Conservation (phyloP, 2,113 vertebrate species). For the Cheirogaleus medius region DNA sequence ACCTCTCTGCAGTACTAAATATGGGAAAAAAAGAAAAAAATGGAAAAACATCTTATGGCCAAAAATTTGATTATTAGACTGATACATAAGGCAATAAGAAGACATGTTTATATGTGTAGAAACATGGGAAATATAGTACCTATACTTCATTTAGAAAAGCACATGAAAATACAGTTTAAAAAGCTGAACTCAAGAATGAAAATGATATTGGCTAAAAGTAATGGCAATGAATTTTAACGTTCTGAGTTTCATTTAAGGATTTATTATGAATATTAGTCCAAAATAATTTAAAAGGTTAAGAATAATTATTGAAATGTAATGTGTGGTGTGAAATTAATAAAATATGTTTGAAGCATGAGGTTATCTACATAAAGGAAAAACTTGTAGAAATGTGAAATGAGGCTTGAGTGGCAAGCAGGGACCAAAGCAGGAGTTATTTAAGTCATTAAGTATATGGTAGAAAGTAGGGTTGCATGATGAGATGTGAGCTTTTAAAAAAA, state of each 20-base stretch:
- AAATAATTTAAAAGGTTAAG: background rate
- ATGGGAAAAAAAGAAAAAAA: background rate
- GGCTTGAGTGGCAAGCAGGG: rapidly evolving
- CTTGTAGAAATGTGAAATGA: background rate
- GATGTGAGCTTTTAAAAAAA: background rate
- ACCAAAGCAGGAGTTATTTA: background rate
- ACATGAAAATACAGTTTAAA: background rate
- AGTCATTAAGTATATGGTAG: background rate
- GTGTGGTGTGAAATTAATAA: background rate
- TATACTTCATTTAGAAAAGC: background rate
- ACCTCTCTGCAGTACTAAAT: background rate
- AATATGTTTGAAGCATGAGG: background rate
- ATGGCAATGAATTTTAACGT: background rate
- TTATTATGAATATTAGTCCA: background rate
- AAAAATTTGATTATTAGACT: background rate
- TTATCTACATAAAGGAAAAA: background rate
- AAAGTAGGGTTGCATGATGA: background rate
- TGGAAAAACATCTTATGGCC: background rate
- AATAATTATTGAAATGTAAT: constrained; percentile 2
- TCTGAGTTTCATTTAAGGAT: background rate
- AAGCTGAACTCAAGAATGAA: background rate
- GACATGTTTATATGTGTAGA: background rate
- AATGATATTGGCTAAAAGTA: background rate
- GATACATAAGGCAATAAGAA: background rate
- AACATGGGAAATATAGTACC: background rate